phyloP scores from a whole-genome alignment of 2,797 vertebrate genomes.

The Etheostoma nigrum region DNA sequence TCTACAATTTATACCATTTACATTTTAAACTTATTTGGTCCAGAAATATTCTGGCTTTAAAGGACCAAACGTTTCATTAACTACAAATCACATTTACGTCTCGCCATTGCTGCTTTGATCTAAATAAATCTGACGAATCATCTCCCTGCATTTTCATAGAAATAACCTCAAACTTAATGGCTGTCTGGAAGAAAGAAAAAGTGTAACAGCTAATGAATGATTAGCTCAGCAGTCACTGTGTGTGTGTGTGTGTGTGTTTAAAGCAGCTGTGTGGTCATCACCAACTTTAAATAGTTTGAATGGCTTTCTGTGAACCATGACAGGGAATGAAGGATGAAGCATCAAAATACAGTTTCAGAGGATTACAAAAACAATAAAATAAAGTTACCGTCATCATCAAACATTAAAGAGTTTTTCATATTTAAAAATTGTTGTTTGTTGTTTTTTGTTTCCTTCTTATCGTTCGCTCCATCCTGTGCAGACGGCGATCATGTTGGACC shows the following conservation, averaged over 20 bases:
- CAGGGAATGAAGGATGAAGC: constrained; percentile 57
- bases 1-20: background rate
- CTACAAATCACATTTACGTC: too few species aligned
- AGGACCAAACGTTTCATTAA: background rate
- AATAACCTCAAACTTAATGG: too few species aligned
- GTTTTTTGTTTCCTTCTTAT: constrained; percentile 24
- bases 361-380: constrained; percentile 70
- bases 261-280: constrained; percentile 2
- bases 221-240: background rate
- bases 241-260: background rate
- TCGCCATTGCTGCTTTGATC: too few species aligned
- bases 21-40: constrained; percentile 7
- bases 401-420: constrained; percentile 63
- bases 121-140: too few species aligned
- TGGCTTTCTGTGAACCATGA: background rate
- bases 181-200: too few species aligned
- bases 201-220: too few species aligned
- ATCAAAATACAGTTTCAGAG: constrained; percentile 54
- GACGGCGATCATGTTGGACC: constrained; percentile 27
- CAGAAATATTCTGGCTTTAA: constrained; percentile 9
- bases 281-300: background rate
- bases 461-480: constrained; percentile 23
- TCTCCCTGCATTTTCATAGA: too few species aligned
- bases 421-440: constrained; percentile 53
- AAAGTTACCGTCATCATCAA: constrained; percentile 70